A percentile compares a stretch with the other conserved stretches of the same genome.
Evolutionary conservation across 2,113 vertebrate species (phyloP).

Genomic region (Hyaena hyaena): DNA sequence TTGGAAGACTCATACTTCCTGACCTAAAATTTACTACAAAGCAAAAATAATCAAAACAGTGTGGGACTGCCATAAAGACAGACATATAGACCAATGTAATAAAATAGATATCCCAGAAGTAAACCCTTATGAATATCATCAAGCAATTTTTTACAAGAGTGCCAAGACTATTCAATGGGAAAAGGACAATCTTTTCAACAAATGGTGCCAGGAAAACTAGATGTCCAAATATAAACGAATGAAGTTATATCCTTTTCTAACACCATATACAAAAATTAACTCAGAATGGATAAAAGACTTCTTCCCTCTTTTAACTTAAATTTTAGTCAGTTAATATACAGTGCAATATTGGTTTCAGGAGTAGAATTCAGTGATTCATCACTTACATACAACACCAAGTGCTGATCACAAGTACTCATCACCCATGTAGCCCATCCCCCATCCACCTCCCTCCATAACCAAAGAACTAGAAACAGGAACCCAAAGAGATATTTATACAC

Average conservation of each 20-base stretch:
- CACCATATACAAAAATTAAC: background rate
- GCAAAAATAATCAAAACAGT: background rate
- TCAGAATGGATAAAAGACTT: background rate
- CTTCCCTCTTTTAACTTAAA: too few species aligned
- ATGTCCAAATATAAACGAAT: background rate
- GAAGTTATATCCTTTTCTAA: background rate
- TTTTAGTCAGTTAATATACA: too few species aligned
- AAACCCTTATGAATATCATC: background rate
- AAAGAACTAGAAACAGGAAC: background rate
- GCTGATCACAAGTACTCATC: too few species aligned
- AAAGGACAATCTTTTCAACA: background rate
- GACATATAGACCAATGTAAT: background rate
- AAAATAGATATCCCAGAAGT: background rate
- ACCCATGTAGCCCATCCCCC: too few species aligned
- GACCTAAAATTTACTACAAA: background rate
- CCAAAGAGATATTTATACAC: background rate
- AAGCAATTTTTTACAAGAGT: background rate
- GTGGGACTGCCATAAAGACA: background rate
- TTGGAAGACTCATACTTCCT: background rate
- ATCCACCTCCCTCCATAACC: too few species aligned
- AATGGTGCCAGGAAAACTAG: background rate
- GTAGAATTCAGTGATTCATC: too few species aligned
- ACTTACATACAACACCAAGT: too few species aligned
- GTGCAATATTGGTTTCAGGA: too few species aligned
- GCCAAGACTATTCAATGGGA: background rate